A percentile compares a stretch with the other conserved stretches of the same genome.
These are phyloP conservation scores for Zaprionus ornatus DNA, from an alignment of 1,140 invertebrate genomes.

Conservation along the genomic window DNA sequence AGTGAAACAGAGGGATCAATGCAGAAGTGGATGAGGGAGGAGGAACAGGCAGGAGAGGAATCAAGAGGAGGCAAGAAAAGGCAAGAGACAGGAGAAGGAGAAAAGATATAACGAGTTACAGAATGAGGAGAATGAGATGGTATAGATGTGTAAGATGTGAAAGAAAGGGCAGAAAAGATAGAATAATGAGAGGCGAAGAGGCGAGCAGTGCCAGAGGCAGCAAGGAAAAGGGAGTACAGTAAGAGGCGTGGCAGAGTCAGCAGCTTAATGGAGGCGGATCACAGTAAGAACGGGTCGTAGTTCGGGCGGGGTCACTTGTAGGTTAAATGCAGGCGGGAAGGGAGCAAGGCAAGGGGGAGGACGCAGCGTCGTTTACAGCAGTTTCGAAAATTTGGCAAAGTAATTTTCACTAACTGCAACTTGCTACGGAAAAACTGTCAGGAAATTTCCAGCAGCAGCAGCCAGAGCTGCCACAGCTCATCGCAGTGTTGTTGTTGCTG, in stretches of 20 bases:
- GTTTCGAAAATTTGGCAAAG: neutral
- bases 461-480: neutral
- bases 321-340: constrained; percentile 57
- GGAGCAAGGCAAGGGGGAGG: neutral
- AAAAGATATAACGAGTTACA: no score
- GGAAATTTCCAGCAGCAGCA: neutral
- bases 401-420: neutral
- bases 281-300: neutral
- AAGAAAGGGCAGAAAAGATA: no score
- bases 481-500: neutral
- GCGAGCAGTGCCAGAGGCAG: constrained; percentile 4
- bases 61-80: no score
- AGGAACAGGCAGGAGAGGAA: no score
- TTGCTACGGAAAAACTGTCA: constrained; percentile 4
- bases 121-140: no score
- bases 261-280: neutral
- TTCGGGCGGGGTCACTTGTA: constrained; percentile 53
- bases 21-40: no score
- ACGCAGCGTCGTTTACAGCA: neutral
- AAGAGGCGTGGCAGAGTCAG: neutral
- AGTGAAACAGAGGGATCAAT: no score
- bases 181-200: no score
- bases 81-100: no score
- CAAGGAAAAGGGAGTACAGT: neutral
- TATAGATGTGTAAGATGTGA: no score